These are phyloP conservation scores for Indicator indicator DNA, from an alignment of 2,113 vertebrate genomes.

Conservation along the genomic window DNA sequence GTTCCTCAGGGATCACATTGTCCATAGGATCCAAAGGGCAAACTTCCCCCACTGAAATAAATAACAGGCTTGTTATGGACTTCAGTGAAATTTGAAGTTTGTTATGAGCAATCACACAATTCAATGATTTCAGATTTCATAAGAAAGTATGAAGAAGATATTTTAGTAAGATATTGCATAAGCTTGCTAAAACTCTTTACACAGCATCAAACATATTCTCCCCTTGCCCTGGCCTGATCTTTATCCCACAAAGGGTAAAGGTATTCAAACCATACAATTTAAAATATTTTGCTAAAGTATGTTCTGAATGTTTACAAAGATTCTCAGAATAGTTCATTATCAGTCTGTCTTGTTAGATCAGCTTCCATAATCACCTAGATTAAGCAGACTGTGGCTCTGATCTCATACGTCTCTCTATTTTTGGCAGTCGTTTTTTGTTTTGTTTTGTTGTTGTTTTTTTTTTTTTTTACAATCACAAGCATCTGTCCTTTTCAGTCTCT, in stretches of 20 bases:
- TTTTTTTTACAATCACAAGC: conserved; percentile 61
- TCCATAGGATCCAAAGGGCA: background rate
- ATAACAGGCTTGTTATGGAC: background rate
- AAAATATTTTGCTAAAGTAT: background rate
- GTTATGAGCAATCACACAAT: background rate
- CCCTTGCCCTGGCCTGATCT: background rate
- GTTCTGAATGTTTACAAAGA: background rate
- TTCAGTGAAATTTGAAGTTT: background rate
- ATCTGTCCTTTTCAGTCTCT: conserved; percentile 79
- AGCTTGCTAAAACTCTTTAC: background rate
- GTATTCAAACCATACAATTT: background rate
- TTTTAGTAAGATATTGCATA: no score
- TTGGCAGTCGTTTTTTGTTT: background rate
- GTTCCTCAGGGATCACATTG: background rate
- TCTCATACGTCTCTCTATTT: background rate
- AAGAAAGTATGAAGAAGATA: background rate
- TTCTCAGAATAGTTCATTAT: background rate
- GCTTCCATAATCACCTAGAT: conserved; percentile 6
- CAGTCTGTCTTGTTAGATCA: background rate
- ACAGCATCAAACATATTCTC: background rate
- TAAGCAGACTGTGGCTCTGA: background rate
- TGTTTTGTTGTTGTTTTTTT: background rate
- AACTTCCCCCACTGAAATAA: background rate
- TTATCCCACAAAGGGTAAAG: background rate
- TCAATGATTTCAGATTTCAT: background rate